These are phyloP conservation scores for Protonemura montana DNA, from an alignment of 2,888 invertebrate genomes.

Conservation along the genomic window DNA sequence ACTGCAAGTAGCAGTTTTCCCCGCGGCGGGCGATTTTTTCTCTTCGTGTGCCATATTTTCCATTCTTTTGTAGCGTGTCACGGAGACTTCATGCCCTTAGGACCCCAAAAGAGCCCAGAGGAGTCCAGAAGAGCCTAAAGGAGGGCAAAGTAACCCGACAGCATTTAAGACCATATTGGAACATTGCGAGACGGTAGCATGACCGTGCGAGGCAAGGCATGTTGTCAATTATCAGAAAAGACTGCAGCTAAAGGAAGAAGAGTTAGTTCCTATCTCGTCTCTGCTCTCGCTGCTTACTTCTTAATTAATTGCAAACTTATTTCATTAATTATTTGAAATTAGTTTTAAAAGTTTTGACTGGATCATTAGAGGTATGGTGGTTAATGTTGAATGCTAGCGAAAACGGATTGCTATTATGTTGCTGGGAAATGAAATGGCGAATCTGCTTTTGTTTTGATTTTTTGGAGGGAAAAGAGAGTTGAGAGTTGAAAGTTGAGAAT, in stretches of 20 bases:
- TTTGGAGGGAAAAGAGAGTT: neutral
- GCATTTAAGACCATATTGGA: no score
- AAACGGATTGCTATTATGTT: conserved; percentile 1
- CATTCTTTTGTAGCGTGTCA: no score
- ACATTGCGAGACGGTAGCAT: no score
- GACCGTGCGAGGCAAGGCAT: neutral
- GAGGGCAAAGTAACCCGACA: no score
- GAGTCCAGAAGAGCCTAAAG: no score
- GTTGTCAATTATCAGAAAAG: neutral
- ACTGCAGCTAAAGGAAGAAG: neutral
- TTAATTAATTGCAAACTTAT: conserved; percentile 16
- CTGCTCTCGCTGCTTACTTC: conserved; percentile 12
- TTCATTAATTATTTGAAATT: conserved; percentile 26
- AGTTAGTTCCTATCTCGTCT: neutral
- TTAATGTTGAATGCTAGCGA: neutral
- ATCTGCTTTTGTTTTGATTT: conserved; percentile 3
- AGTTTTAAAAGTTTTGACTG: conserved; percentile 21
- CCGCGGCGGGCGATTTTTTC: no score
- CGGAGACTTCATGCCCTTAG: no score
- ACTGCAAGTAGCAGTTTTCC: no score
- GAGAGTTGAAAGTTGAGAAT: neutral
- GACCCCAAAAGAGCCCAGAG: no score
- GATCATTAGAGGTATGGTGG: conserved; percentile 7
- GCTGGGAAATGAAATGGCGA: neutral
- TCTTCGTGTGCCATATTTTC: no score